Base-by-base conservation (phyloP, 2,113 vertebrate species). In the Pangasianodon gigas region DNA sequence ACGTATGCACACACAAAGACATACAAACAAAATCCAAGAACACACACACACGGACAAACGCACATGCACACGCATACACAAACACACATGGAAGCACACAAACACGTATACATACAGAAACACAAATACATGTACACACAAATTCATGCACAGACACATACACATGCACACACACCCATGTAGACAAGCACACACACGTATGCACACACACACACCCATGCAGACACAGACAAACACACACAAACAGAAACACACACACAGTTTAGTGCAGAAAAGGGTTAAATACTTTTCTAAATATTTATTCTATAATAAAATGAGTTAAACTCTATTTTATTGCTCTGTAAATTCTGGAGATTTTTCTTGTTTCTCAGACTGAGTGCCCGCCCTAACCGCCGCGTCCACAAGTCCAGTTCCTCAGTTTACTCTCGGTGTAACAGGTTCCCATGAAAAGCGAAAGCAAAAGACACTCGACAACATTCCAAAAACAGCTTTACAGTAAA, bases 371-470 rank as follows among this genome's bases (percentile, higher is more conserved):
- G 11, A 6, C 80, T 0, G 8, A n/a, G 51, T 19, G 29, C 6
- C n/a, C 6, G 0, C 48, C 8, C 16, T 0, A 32, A 19, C 51
- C 13, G 4, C 56, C 7, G 1, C 52, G 16, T 69, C 58, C n/a
- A 67, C 19, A 69, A 18, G 44, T n/a, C 80, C 51, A 74, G 62
- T 88, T 88, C 60, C 87, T 52, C 60, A 58, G 9, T 46, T 32
- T 41, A 4, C 77, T 37, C 56, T 67, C 84, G 8, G 56, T 46
- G 0, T 14, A 51, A 46, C 58, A 65, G 32, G 67, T 56, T 87
- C 67, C 26, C 85, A 77, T 7, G 18, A 9, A 86, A 87, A 58
- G 86, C 16, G 69, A 87, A 87, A 79, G 86, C 54, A 87, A 58
- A 86, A 86, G 46, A 1, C 2, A 32, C 26, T 37, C 11, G 67